phyloP scores from a whole-genome alignment of 2,888 invertebrate genomes.

The Horisme vitalbata region DNA sequence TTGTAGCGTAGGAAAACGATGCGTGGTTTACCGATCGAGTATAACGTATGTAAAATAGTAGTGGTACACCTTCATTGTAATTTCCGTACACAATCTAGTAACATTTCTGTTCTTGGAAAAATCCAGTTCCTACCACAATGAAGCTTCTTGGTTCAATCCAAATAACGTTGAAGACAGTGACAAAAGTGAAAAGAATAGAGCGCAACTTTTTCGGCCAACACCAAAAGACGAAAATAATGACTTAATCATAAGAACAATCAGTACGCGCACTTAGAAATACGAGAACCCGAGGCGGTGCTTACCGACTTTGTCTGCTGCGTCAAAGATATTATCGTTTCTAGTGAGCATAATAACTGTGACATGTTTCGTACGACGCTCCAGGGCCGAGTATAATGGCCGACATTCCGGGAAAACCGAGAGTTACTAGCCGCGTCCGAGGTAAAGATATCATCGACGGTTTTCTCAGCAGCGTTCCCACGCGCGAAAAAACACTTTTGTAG shows the following conservation, averaged over 20 bases:
- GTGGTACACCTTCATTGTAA: no score
- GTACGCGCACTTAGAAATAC: slow-evolving; percentile 49
- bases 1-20: no score
- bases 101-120: no score
- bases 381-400: slow-evolving; percentile 71
- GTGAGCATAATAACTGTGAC: slow-evolving; percentile 81
- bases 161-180: slow-evolving; percentile 6
- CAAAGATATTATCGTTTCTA: slow-evolving; percentile 78
- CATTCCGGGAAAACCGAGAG: slow-evolving; percentile 74
- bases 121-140: no score
- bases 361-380: slow-evolving; percentile 73
- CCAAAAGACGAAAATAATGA: slow-evolving; percentile 42
- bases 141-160: no score
- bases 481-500: slow-evolving; percentile 53
- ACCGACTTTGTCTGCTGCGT: slow-evolving; percentile 65
- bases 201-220: slow-evolving; percentile 24
- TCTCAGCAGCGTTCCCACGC: slow-evolving; percentile 70
- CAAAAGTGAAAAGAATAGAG: neutral
- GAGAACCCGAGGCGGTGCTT: slow-evolving; percentile 53
- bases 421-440: slow-evolving; percentile 62
- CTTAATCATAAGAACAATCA: slow-evolving; percentile 68
- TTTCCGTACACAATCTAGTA: no score
- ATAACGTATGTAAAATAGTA: no score
- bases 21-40: no score
- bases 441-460: slow-evolving; percentile 68